Evolutionary conservation across 2,888 invertebrate species (phyloP).

Genomic region (Drosophila mulleri): DNA sequence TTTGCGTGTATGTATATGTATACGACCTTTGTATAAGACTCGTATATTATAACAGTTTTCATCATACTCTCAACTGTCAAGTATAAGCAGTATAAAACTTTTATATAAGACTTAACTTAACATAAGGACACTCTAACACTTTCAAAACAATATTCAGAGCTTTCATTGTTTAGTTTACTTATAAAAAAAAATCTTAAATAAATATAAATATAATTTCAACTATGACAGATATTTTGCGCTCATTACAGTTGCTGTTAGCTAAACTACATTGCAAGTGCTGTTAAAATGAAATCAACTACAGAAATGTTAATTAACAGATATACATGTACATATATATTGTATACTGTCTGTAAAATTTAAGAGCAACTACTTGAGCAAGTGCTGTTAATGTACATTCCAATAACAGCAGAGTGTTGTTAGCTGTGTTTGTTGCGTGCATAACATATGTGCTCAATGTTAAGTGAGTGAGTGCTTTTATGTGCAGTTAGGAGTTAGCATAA

Average conservation of each 20-base stretch:
- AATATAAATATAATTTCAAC: background rate
- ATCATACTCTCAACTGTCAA: background rate
- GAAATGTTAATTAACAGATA: constrained; percentile 2
- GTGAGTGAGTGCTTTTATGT: constrained; percentile 5
- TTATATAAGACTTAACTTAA: background rate
- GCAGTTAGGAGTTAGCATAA: constrained; percentile 26
- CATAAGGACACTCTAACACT: background rate
- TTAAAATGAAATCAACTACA: constrained; percentile 8
- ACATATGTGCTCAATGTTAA: constrained; percentile 13
- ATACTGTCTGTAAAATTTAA: constrained; percentile 1
- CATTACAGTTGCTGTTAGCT: constrained; percentile 37
- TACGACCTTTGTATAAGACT: no score
- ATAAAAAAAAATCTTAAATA: background rate
- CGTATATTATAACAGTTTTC: no score
- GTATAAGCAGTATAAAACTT: background rate
- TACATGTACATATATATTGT: no score
- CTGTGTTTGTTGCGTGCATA: constrained; percentile 11
- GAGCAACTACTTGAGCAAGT: constrained; percentile 11
- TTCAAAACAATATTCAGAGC: constrained; percentile 40
- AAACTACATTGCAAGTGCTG: constrained; percentile 17
- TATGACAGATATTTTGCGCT: constrained; percentile 4
- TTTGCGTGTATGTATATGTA: no score
- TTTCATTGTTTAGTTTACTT: constrained; percentile 30
- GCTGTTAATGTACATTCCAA: background rate
- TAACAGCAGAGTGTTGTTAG: background rate